Evolutionary conservation across 2,797 vertebrate species (phyloP).

Genomic region (Tragopan temminckii): DNA sequence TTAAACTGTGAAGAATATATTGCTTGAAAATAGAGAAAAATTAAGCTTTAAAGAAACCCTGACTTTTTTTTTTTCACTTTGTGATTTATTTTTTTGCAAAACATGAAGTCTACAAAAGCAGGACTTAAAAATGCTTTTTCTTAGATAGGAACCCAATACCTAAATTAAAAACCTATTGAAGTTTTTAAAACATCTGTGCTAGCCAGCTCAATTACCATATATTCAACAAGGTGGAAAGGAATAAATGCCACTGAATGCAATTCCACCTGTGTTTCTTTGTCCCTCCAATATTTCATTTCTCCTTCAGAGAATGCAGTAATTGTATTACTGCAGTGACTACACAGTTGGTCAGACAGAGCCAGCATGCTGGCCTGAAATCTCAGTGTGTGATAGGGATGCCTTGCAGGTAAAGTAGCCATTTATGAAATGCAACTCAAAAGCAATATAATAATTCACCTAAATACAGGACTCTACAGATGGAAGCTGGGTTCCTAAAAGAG

Average conservation of each 20-base stretch:
- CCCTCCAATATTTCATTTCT: not conserved
- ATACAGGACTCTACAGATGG: not conserved
- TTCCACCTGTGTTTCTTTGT: slow-evolving; percentile 3
- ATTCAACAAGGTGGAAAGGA: slow-evolving; percentile 6
- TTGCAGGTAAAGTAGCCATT: slow-evolving; percentile 13
- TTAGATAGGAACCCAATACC: not conserved
- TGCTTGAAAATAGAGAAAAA: not conserved
- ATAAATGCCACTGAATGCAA: not conserved
- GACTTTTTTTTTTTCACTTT: slow-evolving; percentile 7
- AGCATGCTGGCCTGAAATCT: not conserved
- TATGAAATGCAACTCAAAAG: not conserved
- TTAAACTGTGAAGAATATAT: not conserved
- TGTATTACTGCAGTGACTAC: not conserved
- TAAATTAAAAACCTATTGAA: not conserved
- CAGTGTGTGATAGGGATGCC: not conserved
- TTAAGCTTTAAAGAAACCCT: not conserved
- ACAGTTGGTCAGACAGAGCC: not conserved
- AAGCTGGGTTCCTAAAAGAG: not conserved
- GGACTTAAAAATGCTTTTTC: not conserved
- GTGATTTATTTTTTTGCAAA: not conserved
- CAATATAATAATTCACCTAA: slow-evolving; percentile 1
- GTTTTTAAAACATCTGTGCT: not conserved
- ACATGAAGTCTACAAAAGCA: not conserved
- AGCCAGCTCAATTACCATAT: not conserved
- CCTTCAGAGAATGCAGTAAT: not conserved